Evolutionary conservation across 2,797 vertebrate species (phyloP).

Genomic region (Pantherophis vulpinus): DNA sequence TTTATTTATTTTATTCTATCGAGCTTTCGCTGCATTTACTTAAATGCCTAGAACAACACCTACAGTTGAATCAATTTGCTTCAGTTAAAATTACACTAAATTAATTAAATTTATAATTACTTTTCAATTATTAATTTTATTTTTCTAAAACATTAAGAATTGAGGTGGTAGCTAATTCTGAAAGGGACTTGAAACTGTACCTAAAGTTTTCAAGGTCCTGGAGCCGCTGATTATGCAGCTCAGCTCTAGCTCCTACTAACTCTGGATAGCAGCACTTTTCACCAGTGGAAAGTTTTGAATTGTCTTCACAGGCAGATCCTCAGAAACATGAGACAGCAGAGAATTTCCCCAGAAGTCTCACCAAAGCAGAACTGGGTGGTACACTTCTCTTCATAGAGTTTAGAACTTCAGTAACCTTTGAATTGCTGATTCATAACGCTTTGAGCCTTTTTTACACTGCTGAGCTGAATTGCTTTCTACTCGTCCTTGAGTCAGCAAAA

Average conservation of each 20-base stretch:
- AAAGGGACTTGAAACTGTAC: neutral
- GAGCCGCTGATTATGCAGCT: neutral
- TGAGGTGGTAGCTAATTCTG: neutral
- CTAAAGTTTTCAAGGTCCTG: neutral
- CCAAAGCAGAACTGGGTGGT: neutral
- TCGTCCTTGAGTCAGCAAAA: neutral
- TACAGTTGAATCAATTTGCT: neutral
- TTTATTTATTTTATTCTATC: neutral
- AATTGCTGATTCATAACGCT: neutral
- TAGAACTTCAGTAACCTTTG: neutral
- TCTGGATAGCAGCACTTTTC: neutral
- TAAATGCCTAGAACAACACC: neutral
- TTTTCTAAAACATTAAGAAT: neutral
- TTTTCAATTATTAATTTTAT: neutral
- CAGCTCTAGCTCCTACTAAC: neutral
- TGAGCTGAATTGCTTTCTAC: neutral
- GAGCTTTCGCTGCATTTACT: neutral
- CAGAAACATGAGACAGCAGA: neutral
- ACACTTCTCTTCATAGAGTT: neutral
- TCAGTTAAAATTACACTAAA: neutral
- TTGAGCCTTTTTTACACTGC: neutral
- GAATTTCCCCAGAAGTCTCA: neutral
- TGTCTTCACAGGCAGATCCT: neutral
- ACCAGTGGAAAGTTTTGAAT: neutral
- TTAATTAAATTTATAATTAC: neutral